Conservation (phyloP, 2,113 vertebrate species). For the Colossoma macropomum region DNA sequence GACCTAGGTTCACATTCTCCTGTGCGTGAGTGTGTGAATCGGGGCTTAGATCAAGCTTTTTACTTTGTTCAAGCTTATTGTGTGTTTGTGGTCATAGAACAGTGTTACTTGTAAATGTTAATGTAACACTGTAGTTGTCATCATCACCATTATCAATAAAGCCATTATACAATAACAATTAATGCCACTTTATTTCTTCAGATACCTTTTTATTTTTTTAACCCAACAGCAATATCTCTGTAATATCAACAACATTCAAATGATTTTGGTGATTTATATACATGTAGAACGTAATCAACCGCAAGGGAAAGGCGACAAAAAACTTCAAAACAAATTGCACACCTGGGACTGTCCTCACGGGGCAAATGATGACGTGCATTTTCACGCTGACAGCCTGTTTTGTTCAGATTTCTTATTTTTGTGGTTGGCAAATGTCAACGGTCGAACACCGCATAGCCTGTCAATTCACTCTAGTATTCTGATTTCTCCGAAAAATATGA, state of each 20-base stretch:
- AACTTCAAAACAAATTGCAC: constrained; percentile 28
- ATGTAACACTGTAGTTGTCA: no score
- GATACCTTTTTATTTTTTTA: no score
- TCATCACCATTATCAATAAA: background rate
- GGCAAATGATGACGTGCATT: constrained; percentile 30
- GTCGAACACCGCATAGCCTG: constrained; percentile 42
- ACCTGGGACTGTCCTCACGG: constrained; percentile 50
- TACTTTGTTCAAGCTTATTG: background rate
- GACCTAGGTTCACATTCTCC: background rate
- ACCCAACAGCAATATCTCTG: background rate
- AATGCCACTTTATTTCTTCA: no score
- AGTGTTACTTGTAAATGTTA: background rate
- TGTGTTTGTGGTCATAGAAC: background rate
- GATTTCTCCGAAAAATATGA: constrained; percentile 43
- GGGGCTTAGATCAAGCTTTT: background rate
- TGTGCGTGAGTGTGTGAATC: constrained; percentile 37
- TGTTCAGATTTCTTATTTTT: constrained; percentile 53
- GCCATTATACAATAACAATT: no score
- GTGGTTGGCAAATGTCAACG: constrained; percentile 54
- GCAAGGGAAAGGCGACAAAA: constrained; percentile 24
- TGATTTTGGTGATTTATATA: constrained; percentile 6
- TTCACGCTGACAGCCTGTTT: constrained; percentile 43
- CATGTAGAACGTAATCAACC: constrained; percentile 19
- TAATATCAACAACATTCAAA: background rate
- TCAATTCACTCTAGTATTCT: constrained; percentile 41